Evolutionary conservation across 2,888 invertebrate species (phyloP).

Genomic region (Amorpha juglandis): DNA sequence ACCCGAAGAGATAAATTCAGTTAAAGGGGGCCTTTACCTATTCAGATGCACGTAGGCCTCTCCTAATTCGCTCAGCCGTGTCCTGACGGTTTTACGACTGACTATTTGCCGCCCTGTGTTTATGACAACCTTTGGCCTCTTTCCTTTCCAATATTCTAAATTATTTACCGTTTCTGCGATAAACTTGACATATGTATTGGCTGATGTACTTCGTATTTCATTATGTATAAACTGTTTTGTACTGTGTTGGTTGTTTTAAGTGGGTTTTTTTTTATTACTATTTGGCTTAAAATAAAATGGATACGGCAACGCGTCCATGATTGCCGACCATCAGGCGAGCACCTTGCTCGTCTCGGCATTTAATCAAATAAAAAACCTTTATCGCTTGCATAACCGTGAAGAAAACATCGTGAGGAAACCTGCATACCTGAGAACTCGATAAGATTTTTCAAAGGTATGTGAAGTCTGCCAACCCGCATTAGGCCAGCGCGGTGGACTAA

Average conservation of each 20-base stretch:
- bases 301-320: too few relatives aligned
- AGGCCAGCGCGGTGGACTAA: too few relatives aligned
- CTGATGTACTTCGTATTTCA: not conserved
- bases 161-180: slow-evolving; percentile 26
- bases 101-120: slow-evolving; percentile 21
- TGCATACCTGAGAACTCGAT: too few relatives aligned
- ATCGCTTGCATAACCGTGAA: too few relatives aligned
- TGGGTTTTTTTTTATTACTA: too few relatives aligned
- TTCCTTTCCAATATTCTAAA: slow-evolving; percentile 29
- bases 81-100: slow-evolving; percentile 24
- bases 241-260: not conserved
- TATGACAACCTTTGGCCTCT: slow-evolving; percentile 28
- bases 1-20: not conserved
- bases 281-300: too few relatives aligned
- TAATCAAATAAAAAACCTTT: too few relatives aligned
- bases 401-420: too few relatives aligned
- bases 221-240: slow-evolving; percentile 1
- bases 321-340: too few relatives aligned
- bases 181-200: not conserved
- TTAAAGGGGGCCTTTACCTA: not conserved
- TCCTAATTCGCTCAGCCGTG: slow-evolving; percentile 20
- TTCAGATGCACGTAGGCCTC: slow-evolving; percentile 14
- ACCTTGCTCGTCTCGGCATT: too few relatives aligned
- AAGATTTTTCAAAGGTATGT: too few relatives aligned
- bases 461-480: too few relatives aligned